Conservation (phyloP, 2,797 vertebrate genomes). For the Hybognathus amarus region DNA sequence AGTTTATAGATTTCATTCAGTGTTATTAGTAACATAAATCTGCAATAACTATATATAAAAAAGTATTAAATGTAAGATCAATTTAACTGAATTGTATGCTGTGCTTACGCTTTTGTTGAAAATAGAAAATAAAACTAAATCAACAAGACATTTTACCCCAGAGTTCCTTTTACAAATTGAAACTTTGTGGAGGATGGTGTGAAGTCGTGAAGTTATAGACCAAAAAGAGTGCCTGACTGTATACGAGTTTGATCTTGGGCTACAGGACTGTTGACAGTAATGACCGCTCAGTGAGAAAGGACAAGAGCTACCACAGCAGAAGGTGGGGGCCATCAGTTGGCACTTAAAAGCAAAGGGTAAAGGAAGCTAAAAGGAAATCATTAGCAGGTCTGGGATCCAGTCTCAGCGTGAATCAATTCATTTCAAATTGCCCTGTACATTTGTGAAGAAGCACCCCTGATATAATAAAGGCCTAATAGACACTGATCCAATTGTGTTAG, state of each 20-base stretch:
- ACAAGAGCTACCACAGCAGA: conserved; percentile 56
- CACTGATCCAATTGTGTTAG: conserved; percentile 96
- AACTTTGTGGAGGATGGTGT: not conserved
- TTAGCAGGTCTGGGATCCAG: conserved; percentile 88
- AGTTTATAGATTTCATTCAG: not conserved
- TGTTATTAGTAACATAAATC: not conserved
- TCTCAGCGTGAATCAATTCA: conserved; percentile 96
- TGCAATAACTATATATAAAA: not conserved
- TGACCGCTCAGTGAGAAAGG: conserved; percentile 60
- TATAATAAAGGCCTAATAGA: conserved; percentile 98
- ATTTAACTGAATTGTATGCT: no score
- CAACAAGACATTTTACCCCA: not conserved
- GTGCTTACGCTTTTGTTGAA: not conserved
- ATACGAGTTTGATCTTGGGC: not conserved
- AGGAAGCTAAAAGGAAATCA: conserved; percentile 86
- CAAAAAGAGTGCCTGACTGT: not conserved
- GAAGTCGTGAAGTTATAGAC: not conserved
- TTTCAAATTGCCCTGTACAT: conserved; percentile 97
- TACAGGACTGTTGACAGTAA: conserved; percentile 60
- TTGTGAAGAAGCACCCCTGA: conserved; percentile 97
- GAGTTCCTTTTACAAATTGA: not conserved
- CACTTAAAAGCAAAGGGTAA: conserved; percentile 59
- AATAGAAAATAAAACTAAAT: not conserved
- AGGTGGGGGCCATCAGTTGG: conserved; percentile 59
- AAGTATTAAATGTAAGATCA: not conserved